These are phyloP conservation scores for Tokudaia muenninki DNA, from an alignment of 2,797 vertebrate genomes.

Conservation along the genomic window DNA sequence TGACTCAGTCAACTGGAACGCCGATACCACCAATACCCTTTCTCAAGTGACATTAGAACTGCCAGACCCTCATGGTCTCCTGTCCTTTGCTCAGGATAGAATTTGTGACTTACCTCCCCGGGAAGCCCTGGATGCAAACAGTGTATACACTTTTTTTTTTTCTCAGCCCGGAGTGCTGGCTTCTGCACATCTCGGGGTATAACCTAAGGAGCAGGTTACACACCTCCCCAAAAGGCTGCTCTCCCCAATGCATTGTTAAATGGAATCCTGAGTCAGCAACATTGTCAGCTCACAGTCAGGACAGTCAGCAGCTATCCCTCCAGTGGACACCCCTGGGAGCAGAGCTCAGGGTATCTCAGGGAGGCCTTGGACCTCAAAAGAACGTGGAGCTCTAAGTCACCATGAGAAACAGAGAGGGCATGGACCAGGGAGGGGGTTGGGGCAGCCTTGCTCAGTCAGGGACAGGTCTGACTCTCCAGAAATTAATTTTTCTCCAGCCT, in stretches of 20 bases:
- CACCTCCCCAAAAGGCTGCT: not conserved
- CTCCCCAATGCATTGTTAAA: not conserved
- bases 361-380: not conserved
- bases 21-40: not conserved
- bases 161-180: fast-evolving
- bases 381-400: not conserved
- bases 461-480: not conserved
- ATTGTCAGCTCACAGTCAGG: not conserved
- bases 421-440: not conserved
- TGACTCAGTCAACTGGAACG: not conserved
- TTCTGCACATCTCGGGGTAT: not conserved
- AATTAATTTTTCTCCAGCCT: not conserved
- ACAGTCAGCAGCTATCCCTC: not conserved
- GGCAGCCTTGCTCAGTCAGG: not conserved
- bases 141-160: not conserved
- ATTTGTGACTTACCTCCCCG: not conserved
- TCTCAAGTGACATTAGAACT: not conserved
- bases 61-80: not conserved
- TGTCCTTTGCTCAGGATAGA: not conserved
- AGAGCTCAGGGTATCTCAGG: not conserved
- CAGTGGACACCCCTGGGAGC: not conserved
- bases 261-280: not conserved
- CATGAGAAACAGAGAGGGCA: not conserved
- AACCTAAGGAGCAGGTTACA: not conserved
- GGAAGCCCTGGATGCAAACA: not conserved